phyloP scores from a whole-genome alignment of 1,140 invertebrate species.

The Oedothorax gibbosus region DNA sequence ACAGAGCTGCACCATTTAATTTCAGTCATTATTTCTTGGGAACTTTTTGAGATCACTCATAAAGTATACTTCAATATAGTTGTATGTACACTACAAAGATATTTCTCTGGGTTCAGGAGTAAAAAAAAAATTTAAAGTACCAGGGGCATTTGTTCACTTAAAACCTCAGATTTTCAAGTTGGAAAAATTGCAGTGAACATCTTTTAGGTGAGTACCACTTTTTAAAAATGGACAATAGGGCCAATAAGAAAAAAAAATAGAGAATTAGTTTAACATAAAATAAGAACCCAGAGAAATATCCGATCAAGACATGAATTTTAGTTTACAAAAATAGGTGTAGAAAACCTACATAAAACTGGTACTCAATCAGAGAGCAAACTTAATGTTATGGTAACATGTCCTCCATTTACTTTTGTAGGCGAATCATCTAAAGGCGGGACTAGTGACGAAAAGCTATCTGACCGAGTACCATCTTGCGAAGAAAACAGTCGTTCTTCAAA shows the following conservation, averaged over 20 bases:
- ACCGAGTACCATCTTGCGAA: constrained; percentile 49
- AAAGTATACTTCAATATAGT: constrained; percentile 24
- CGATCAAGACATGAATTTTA: constrained; percentile 36
- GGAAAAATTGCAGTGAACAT: constrained; percentile 5
- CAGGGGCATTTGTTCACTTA: constrained; percentile 45
- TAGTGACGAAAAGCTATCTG: constrained; percentile 47
- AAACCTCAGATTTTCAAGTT: constrained; percentile 44
- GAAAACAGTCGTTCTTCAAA: constrained; percentile 59
- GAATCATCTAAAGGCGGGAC: constrained; percentile 2
- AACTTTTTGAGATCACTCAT: constrained; percentile 33
- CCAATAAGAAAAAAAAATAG: too few species aligned
- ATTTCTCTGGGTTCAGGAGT: constrained; percentile 45
- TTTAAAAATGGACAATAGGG: not conserved
- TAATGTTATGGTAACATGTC: too few species aligned
- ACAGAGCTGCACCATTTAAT: not conserved
- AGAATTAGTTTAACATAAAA: not conserved
- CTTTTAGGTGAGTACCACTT: not conserved
- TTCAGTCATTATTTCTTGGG: not conserved
- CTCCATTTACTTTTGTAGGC: too few species aligned
- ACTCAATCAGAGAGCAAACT: constrained; percentile 40
- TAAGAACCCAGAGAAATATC: constrained; percentile 46
- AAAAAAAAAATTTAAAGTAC: not conserved
- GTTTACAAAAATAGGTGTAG: constrained; percentile 62
- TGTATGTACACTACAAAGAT: constrained; percentile 52
- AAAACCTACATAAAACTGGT: constrained; percentile 59